phyloP scores from a whole-genome alignment of 2,113 vertebrate species.

The Casuarius casuarius region DNA sequence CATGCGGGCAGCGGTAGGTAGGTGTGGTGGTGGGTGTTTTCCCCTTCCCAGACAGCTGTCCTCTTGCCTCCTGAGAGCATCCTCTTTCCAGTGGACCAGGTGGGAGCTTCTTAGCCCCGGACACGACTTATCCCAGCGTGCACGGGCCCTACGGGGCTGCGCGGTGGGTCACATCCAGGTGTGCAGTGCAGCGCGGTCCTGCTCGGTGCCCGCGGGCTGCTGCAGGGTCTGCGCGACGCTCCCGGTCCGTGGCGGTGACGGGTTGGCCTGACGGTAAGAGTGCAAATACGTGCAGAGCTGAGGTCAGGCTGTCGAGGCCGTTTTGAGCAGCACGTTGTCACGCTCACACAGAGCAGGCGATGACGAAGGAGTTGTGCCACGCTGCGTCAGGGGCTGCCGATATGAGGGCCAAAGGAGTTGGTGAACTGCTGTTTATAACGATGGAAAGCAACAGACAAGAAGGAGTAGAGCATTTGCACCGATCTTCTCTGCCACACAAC shows the following conservation, averaged over 20 bases:
- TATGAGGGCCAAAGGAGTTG: background rate
- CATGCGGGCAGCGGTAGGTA: background rate
- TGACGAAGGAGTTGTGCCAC: no score
- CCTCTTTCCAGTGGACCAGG: background rate
- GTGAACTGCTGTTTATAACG: background rate
- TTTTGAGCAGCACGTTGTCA: background rate
- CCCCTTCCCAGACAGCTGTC: background rate
- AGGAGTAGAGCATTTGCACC: background rate
- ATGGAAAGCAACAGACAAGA: background rate
- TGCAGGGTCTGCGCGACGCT: no score
- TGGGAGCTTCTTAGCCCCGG: background rate
- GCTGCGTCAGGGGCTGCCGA: background rate
- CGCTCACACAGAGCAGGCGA: no score
- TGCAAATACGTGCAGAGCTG: background rate
- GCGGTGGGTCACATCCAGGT: background rate
- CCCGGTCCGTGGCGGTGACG: no score
- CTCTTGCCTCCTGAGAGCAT: background rate
- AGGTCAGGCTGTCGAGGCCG: background rate
- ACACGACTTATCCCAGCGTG: no score
- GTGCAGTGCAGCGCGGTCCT: background rate
- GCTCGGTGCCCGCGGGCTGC: no score
- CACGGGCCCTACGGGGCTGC: background rate
- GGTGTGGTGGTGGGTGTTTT: background rate
- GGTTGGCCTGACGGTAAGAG: background rate
- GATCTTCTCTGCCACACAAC: background rate